Percentiles rank a stretch among this genome's conserved stretches.
These are phyloP conservation scores for Cyprinodon variegatus DNA, from an alignment of 2,113 vertebrate species.

Conservation along the genomic window DNA sequence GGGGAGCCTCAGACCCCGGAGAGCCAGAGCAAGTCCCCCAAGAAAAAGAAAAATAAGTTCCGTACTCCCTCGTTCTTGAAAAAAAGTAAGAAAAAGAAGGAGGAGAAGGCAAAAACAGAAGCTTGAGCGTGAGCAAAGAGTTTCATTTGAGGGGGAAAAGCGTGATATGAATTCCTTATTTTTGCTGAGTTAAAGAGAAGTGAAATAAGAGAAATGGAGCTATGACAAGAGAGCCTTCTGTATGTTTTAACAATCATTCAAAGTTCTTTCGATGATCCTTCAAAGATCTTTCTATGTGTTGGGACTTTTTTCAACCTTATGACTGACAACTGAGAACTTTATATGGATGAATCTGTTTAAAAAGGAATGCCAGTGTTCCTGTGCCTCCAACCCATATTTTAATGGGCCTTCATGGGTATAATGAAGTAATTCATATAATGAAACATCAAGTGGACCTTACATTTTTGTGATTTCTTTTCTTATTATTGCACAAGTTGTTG, in stretches of 20 bases:
- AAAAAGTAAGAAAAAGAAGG: constrained; percentile 77
- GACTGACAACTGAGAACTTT: constrained; percentile 33
- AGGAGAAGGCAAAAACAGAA: constrained; percentile 67
- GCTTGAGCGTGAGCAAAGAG: constrained; percentile 38
- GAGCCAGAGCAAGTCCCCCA: constrained; percentile 71
- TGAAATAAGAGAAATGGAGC: constrained; percentile 34
- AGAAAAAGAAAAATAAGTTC: constrained; percentile 81
- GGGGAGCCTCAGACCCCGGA: constrained; percentile 66
- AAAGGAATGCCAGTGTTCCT: constrained; percentile 20
- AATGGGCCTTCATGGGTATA: constrained; percentile 32
- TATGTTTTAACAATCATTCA: constrained; percentile 37
- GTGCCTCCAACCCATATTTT: constrained; percentile 52
- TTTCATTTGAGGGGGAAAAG: constrained; percentile 12
- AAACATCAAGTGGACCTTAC: constrained; percentile 18
- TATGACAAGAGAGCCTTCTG: constrained; percentile 27
- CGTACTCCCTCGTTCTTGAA: constrained; percentile 78
- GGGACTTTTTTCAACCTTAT: neutral
- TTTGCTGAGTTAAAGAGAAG: constrained; percentile 31
- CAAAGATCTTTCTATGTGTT: constrained; percentile 20
- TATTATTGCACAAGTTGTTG: constrained; percentile 67
- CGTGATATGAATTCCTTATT: constrained; percentile 11
- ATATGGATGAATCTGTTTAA: constrained; percentile 19
- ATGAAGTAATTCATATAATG: neutral
- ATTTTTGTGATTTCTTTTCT: neutral
- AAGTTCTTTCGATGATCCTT: constrained; percentile 33